Percentiles rank a stretch among this genome's conserved stretches.
phyloP scores from a whole-genome alignment of 1,140 invertebrate genomes.

The Amyelois transitella region DNA sequence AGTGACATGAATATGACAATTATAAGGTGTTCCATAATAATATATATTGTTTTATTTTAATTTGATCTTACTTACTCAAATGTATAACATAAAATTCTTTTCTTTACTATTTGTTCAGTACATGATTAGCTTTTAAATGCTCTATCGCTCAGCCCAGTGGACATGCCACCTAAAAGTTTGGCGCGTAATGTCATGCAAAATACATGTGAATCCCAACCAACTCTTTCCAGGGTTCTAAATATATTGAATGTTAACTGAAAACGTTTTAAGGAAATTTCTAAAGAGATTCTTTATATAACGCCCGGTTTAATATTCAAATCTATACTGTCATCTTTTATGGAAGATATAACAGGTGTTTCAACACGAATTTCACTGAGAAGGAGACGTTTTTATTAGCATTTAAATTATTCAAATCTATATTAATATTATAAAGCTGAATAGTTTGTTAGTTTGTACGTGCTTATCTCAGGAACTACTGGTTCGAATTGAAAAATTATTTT shows the following conservation, averaged over 20 bases:
- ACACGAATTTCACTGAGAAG: background rate
- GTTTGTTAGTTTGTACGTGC: too few species aligned
- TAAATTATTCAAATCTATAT: background rate
- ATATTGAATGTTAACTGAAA: constrained; percentile 3
- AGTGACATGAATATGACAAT: too few species aligned
- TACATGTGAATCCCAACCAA: constrained; percentile 24
- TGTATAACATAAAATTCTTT: too few species aligned
- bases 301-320: constrained; percentile 5
- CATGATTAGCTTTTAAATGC: too few species aligned
- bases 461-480: too few species aligned
- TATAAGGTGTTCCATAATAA: too few species aligned
- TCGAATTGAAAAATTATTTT: too few species aligned
- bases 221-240: constrained; percentile 1
- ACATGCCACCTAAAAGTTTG: background rate
- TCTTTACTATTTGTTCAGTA: too few species aligned
- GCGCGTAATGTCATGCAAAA: constrained; percentile 32
- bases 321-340: background rate
- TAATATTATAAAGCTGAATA: background rate
- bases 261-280: constrained; percentile 5
- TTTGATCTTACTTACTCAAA: too few species aligned
- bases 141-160: background rate
- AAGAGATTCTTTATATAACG: background rate
- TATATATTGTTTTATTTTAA: too few species aligned
- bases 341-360: background rate
- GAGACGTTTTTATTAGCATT: background rate